Evolutionary conservation across 2,113 vertebrate species (phyloP), one percentile per base, ranked within the genome.

Genomic region (Charina bottae): DNA sequence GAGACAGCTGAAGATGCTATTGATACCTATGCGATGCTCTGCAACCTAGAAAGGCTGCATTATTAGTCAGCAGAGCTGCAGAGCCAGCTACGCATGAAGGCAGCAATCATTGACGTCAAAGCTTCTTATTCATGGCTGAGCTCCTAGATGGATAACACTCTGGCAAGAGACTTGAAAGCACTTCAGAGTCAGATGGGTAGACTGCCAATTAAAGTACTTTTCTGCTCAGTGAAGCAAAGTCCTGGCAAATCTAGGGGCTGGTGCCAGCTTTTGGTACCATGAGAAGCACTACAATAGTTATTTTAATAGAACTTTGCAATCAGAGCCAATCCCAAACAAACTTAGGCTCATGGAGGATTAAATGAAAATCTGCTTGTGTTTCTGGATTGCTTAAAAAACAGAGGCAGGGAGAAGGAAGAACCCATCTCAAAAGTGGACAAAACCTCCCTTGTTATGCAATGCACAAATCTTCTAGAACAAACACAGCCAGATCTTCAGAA

Each of bases 61-160:
- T n/a, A 85, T 62, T 60, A 85, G 78, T 85, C 88, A 92, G 88
- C 59, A 64, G 59, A 68, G n/a, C 33, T n/a, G 58, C 24, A 42
- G n/a, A 56, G 46, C n/a, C 33, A 17, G 28, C 23, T 17, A 55
- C 17, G 55, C 24, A 33, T 37, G 53, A 89, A 54, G 21, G 78
- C 89, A 49, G 72, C 72, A 5, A 49, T 33, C n/a, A 83, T 49
- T 86, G 83, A 89, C 53, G 33, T 90, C 83, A 85, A 85, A 24
- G 58, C 13, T 64, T 83, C 72, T 72, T 84, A 42, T 62, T 54
- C 17, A 49, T 9, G 33, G 19, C 59, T 85, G 88, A 85, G 59
- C 46, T 85, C 60, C 60, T 83, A 56, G 83, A 23, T n/a, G 83
- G 37, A 37, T 64, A 26, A 85, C 7, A 26, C 53, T 89, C 60